These are phyloP conservation scores for Cotesia vestalis DNA, from an alignment of 1,140 invertebrate genomes.

Conservation along the genomic window DNA sequence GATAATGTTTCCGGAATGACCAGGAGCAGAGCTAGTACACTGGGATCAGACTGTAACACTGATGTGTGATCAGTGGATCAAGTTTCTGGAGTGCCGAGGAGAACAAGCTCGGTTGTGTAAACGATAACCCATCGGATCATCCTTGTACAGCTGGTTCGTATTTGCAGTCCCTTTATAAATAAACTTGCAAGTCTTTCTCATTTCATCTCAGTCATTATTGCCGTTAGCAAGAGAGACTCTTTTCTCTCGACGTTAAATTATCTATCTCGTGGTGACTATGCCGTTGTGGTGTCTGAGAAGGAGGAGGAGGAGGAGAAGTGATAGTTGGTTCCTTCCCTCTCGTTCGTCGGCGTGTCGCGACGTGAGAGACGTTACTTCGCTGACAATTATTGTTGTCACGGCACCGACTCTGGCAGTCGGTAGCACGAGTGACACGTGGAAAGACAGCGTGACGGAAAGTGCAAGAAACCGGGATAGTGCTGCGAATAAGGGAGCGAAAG, in stretches of 20 bases:
- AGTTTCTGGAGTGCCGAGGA: conserved; percentile 27
- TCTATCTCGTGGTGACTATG: conserved; percentile 24
- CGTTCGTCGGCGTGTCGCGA: conserved; percentile 33
- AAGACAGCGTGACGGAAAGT: conserved; percentile 57
- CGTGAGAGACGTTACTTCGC: conserved; percentile 57
- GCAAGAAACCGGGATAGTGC: conserved; percentile 43
- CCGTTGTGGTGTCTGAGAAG: neutral
- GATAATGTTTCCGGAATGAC: neutral
- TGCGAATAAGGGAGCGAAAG: conserved; percentile 36
- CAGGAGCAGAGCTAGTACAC: neutral
- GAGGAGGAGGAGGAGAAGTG: too few relatives aligned
- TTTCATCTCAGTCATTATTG: too few relatives aligned
- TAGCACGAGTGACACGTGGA: conserved; percentile 57
- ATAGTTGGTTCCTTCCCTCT: conserved; percentile 9
- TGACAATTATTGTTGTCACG: conserved; percentile 65
- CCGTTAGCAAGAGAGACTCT: neutral
- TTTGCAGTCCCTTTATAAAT: conserved; percentile 61
- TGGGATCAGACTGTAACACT: neutral
- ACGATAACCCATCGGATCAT: conserved; percentile 60
- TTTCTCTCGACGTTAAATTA: conserved; percentile 36
- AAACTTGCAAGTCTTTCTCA: conserved; percentile 40
- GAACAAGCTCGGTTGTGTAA: conserved; percentile 40
- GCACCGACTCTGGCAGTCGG: conserved; percentile 52
- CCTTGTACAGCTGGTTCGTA: conserved; percentile 61
- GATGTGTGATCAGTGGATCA: conserved; percentile 32